Evolutionary conservation across 1,140 invertebrate genomes (phyloP).

Genomic region (Ceratina japonica): DNA sequence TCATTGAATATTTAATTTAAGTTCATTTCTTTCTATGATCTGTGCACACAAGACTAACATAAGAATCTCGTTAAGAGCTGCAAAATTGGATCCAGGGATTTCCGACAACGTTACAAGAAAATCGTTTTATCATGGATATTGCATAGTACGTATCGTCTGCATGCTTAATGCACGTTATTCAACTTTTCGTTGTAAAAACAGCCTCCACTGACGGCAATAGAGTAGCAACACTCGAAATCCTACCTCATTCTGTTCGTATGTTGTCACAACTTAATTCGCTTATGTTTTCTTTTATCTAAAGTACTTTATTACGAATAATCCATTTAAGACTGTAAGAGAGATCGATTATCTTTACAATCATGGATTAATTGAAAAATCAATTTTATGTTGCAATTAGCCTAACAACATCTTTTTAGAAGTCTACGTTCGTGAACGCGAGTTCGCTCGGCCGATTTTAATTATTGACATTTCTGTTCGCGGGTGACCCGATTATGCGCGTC

Average conservation of each 20-base stretch:
- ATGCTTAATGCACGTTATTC: conserved; percentile 1
- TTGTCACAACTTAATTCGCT: too few relatives aligned
- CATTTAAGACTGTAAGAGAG: background rate
- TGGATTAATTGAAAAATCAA: background rate
- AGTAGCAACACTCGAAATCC: background rate
- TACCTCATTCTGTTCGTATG: background rate
- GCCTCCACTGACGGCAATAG: background rate
- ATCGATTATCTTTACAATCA: background rate
- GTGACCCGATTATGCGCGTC: background rate
- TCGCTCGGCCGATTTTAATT: background rate
- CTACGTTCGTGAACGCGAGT: background rate
- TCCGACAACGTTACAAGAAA: background rate
- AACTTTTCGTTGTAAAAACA: background rate
- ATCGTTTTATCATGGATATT: background rate
- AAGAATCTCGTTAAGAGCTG: background rate
- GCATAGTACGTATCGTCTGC: background rate
- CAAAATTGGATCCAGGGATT: background rate
- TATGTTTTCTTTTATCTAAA: too few relatives aligned
- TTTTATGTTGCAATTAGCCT: background rate
- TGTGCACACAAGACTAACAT: background rate
- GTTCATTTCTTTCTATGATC: background rate
- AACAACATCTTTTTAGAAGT: background rate
- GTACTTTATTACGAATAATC: background rate
- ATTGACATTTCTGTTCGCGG: background rate
- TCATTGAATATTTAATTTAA: background rate